phyloP scores from a whole-genome alignment of 1,140 invertebrate species.

The Drosophila mojavensis region DNA sequence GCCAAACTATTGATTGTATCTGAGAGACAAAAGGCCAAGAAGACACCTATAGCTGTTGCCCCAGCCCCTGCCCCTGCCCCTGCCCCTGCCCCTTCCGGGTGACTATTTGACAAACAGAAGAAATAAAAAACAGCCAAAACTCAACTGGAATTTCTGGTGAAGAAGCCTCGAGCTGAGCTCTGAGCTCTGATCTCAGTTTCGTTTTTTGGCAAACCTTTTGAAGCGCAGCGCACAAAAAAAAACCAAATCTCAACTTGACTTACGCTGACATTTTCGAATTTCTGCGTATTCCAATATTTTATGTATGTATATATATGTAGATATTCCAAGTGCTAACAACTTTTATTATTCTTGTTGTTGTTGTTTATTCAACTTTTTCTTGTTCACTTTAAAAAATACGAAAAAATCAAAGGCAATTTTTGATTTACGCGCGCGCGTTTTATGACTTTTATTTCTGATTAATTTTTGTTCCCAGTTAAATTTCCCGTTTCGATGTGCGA shows the following conservation, averaged over 20 bases:
- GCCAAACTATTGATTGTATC: conserved; percentile 12
- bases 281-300: conserved; percentile 5
- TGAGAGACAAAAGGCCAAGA: conserved; percentile 21
- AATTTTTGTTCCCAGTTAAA: conserved; percentile 2
- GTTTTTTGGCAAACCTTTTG: conserved; percentile 15
- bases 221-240: neutral
- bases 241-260: conserved; percentile 17
- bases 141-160: conserved; percentile 10
- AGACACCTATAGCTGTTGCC: neutral
- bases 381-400: conserved; percentile 4
- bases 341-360: neutral
- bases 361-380: conserved; percentile 1
- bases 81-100: neutral
- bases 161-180: conserved; percentile 1
- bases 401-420: conserved; percentile 6
- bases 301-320: neutral
- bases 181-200: conserved; percentile 2
- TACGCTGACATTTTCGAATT: conserved; percentile 46
- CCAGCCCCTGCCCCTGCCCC: neutral
- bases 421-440: conserved; percentile 25
- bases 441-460: neutral
- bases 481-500: conserved; percentile 32
- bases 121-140: neutral
- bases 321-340: conserved; percentile 3
- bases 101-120: no score